Conservation (phyloP, 2,888 invertebrate species). For the Strigamia crassipes region DNA sequence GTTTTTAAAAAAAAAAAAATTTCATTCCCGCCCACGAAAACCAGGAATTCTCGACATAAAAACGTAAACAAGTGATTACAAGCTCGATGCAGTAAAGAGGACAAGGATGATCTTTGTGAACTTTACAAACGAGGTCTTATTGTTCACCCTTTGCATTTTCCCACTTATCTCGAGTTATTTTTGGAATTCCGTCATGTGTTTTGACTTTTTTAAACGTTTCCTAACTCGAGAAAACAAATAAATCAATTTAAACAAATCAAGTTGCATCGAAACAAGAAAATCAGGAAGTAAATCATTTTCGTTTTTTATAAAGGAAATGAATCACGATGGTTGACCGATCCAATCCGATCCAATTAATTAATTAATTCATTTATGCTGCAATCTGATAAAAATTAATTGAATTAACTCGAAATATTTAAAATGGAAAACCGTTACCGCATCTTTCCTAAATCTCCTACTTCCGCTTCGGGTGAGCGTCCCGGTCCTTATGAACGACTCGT, state of each 20-base stretch:
- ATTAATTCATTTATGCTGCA: no score
- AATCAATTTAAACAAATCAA: background rate
- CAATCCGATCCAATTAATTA: background rate
- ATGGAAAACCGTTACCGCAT: constrained; percentile 45
- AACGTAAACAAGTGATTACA: background rate
- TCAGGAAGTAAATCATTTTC: constrained; percentile 3
- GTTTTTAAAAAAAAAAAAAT: no score
- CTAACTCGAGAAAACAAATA: background rate
- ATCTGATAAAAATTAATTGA: no score
- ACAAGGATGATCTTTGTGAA: constrained; percentile 13
- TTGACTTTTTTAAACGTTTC: background rate
- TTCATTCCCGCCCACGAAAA: background rate
- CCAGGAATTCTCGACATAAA: background rate
- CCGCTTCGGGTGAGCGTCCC: constrained; percentile 84
- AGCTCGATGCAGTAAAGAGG: background rate
- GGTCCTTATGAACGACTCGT: constrained; percentile 69
- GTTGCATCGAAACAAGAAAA: background rate
- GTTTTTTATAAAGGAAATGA: constrained; percentile 16
- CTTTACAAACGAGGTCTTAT: constrained; percentile 5
- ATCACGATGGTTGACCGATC: background rate
- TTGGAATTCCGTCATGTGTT: background rate
- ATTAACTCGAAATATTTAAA: no score
- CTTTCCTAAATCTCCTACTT: constrained; percentile 55
- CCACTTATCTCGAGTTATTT: background rate
- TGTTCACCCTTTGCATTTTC: background rate